Evolutionary conservation across 2,888 invertebrate genomes (phyloP), one percentile per base, ranked within the genome.

Genomic region (Erebia epiphron): DNA sequence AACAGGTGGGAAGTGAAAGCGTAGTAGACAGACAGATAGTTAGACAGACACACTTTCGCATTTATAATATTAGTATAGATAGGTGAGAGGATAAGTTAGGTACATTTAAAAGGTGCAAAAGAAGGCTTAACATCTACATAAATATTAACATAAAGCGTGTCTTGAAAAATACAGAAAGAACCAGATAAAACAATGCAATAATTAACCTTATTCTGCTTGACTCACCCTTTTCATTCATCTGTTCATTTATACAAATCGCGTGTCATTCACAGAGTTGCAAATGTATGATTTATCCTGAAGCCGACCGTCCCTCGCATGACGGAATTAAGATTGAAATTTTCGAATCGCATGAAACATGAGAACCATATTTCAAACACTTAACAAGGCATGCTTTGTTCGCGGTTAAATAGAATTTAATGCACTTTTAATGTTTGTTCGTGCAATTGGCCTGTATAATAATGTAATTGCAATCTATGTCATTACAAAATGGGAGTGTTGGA

Each of bases 381-480:
- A 76, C 73, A 76, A 76, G 83, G 79, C 83, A 80, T 82, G 82
- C 81, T 86, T 82, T 84, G 84, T 85, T 78, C 78, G 81, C 79
- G 81, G 85, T 84, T 88, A 87, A 91, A 90, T 88, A 86, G 83
- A 87, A 85, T 88, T 87, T 90, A 89, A 91, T 91, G 89, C 86
- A 85, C 80, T 89, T 91, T 91, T 90, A 90, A 91, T 91, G 89
- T 86, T 85, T 81, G 84, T 83, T 84, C 81, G 80, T 78, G 80
- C 80, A 82, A 83, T 82, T 79, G 80, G 61, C 72, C 18, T 54
- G 54, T 54, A 16, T 54, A 54, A 54, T 54, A 16, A 54, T 10
- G 3, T 18, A 54, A 52, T 52, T 16, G 2, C 52, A 9, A 16
- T 9, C 54, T 54, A 18, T 54, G 10, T 8, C 16, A 11, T 46